Conservation (phyloP, 2,797 vertebrate genomes). For the Rachycentron canadum region DNA sequence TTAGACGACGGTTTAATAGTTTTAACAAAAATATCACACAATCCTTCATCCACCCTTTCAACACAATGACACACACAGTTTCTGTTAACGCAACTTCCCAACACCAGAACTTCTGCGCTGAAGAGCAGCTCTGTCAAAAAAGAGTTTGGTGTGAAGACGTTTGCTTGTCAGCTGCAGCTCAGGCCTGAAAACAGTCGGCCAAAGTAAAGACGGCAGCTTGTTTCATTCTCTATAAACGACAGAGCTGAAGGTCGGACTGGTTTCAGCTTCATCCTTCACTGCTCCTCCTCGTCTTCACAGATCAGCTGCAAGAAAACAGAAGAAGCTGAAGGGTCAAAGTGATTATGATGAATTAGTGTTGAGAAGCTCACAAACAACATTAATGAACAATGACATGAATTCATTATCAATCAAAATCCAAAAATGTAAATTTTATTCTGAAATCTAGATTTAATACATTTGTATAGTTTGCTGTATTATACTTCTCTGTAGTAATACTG, state of each 20-base stretch:
- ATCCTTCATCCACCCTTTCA: background rate
- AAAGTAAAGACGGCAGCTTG: background rate
- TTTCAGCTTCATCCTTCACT: background rate
- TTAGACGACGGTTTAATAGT: conserved; percentile 24
- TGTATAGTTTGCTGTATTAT: no score
- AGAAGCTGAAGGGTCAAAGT: background rate
- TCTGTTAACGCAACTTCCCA: background rate
- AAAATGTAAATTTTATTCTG: no score
- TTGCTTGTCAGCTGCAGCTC: conserved; percentile 48
- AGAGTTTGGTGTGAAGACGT: conserved; percentile 37
- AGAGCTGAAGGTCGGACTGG: background rate
- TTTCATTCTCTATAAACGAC: conserved; percentile 9
- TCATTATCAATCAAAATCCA: no score
- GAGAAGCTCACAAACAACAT: no score
- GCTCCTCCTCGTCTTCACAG: conserved; percentile 17
- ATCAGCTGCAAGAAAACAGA: conserved; percentile 34
- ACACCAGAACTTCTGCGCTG: background rate
- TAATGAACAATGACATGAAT: no score
- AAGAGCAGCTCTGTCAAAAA: conserved; percentile 8
- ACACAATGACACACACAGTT: background rate
- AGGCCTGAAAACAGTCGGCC: background rate
- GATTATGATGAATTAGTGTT: no score
- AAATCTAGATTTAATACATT: no score
- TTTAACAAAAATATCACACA: conserved; percentile 9
- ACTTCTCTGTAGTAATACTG: no score